Evolutionary conservation across 2,797 vertebrate species (phyloP).

Genomic region (Benthosema pterotum): DNA sequence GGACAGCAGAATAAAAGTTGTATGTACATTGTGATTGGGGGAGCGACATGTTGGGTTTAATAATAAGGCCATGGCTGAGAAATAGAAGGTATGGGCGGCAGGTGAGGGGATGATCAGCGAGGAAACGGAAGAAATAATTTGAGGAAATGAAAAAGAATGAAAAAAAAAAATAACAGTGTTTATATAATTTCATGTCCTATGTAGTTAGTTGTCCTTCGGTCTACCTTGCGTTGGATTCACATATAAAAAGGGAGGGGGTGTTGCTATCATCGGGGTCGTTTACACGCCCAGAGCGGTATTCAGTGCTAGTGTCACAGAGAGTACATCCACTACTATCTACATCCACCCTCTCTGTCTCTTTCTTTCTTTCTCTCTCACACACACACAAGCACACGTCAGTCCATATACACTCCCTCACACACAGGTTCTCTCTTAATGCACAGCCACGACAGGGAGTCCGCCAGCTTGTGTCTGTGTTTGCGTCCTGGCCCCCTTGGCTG

Average conservation of each 20-base stretch:
- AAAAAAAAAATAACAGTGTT: conserved; percentile 45
- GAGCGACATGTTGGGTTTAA: conserved; percentile 43
- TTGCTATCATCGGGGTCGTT: conserved; percentile 50
- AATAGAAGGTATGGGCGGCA: conserved; percentile 53
- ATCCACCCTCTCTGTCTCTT: conserved; percentile 37
- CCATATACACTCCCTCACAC: conserved; percentile 31
- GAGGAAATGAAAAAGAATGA: conserved; percentile 42
- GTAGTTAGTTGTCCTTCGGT: conserved; percentile 49
- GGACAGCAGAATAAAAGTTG: background rate
- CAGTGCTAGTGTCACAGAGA: conserved; percentile 75
- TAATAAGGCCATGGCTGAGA: conserved; percentile 60
- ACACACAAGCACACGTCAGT: conserved; percentile 31
- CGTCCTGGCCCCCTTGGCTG: conserved; percentile 46
- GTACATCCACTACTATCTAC: conserved; percentile 64
- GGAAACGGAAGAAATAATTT: conserved; percentile 40
- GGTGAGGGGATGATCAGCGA: conserved; percentile 41
- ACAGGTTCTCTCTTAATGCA: conserved; percentile 13
- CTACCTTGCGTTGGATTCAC: conserved; percentile 60
- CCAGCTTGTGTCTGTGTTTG: conserved; percentile 44
- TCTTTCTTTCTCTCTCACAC: conserved; percentile 30
- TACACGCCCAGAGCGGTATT: conserved; percentile 56
- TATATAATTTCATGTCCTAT: conserved; percentile 55
- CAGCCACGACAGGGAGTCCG: conserved; percentile 39
- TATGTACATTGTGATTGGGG: conserved; percentile 31
- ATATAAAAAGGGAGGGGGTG: conserved; percentile 58